Conservation (phyloP, 2,888 invertebrate genomes). For the Eulithis prunata region DNA sequence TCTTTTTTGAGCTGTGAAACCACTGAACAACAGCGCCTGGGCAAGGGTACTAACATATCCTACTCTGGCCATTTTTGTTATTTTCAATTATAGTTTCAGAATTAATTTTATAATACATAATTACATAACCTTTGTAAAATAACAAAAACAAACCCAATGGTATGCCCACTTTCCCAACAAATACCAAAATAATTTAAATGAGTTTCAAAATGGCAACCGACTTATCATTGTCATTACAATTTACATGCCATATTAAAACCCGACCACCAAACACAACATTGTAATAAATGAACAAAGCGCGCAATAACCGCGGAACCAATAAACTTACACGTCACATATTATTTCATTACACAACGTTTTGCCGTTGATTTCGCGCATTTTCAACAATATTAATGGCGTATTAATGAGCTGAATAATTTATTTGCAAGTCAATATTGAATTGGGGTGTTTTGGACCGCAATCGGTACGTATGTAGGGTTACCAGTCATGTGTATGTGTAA, state of each 20-base stretch:
- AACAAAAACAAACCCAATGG: too few species aligned
- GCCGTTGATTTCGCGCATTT: constrained; percentile 34
- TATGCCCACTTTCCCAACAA: too few species aligned
- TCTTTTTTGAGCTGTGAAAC: too few species aligned
- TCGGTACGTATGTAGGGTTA: constrained; percentile 9
- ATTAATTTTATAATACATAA: too few species aligned
- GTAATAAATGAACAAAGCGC: constrained; percentile 9
- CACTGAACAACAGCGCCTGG: too few species aligned
- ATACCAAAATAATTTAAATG: too few species aligned
- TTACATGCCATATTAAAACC: constrained; percentile 4
- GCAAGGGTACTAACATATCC: too few species aligned
- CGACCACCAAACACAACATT: constrained; percentile 2
- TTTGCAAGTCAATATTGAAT: constrained; percentile 38
- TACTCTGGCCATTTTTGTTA: too few species aligned
- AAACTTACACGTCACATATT: constrained; percentile 19
- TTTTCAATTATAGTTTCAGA: too few species aligned
- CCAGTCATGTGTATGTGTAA: background rate
- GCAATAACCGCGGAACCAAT: constrained; percentile 18
- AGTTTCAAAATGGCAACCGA: too few species aligned
- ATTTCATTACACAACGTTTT: constrained; percentile 18
- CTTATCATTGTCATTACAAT: background rate
- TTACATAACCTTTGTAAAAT: too few species aligned
- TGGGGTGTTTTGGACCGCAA: constrained; percentile 31
- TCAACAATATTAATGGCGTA: constrained; percentile 47
- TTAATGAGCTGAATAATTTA: constrained; percentile 49